Evolutionary conservation across 2,113 vertebrate genomes (phyloP), one percentile per base, ranked within the genome.

Genomic region (Ranitomeya variabilis): DNA sequence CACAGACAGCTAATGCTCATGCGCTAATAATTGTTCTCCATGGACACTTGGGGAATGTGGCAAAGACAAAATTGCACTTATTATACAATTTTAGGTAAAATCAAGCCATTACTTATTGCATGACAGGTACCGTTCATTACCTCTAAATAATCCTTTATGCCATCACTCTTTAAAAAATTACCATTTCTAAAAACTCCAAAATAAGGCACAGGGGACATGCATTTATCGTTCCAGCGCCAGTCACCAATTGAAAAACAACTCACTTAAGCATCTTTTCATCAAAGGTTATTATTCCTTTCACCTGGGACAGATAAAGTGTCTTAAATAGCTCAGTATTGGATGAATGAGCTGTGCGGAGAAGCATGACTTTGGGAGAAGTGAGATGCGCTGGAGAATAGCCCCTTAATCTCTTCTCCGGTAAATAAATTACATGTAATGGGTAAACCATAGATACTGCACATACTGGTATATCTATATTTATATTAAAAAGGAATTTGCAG

Each of bases 181-280:
- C 37, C 82, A 64, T 84, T 71, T 69, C 51, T n/a, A 67, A 84
- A 84, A 83, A 71, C 64, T 69, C 64, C 64, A 23, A 69, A 84
- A 69, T 26, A 84, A 84, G 66, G 64, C 82, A 55, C 82, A 55
- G 18, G 82, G 52, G 82, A 84, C 82, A 16, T 71, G 31, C 82
- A 26, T 84, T 84, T 84, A n/a, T 66, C 31, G 51, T 69, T 84
- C 21, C n/a, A 84, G 82, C 82, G n/a, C 64, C 82, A 84, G 82
- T 69, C 82, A 71, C 82, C 82, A 84, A 71, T 84, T 84, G 82
- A 84, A 84, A 84, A 84, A 84, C 82, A 84, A 84, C 82, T 84
- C 82, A 55, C 82, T 84, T 84, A 84, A 84, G 82, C 64, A 84
- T 84, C 82, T 69, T 84, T 84, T 84, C 82, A 84, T 84, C 82